These are phyloP conservation scores for Ennomos erosarius DNA, from an alignment of 2,888 invertebrate species.

Conservation along the genomic window DNA sequence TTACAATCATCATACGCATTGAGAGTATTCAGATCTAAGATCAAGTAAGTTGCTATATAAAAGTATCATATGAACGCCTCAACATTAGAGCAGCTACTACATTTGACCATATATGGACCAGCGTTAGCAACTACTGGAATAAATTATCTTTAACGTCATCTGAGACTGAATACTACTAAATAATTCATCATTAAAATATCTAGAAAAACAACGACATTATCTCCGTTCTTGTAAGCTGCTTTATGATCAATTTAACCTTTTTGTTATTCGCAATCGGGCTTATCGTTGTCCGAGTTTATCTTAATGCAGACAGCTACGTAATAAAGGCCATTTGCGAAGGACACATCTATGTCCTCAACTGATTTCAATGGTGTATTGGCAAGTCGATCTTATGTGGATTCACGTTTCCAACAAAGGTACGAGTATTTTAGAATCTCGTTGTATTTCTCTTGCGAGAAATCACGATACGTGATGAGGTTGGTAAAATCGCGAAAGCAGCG, in stretches of 20 bases:
- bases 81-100: slow-evolving; percentile 60
- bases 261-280: slow-evolving; percentile 28
- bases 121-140: slow-evolving; percentile 59
- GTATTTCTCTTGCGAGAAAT: slow-evolving; percentile 61
- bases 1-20: slow-evolving; percentile 47
- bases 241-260: slow-evolving; percentile 30
- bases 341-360: slow-evolving; percentile 8
- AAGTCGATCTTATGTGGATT: slow-evolving; percentile 40
- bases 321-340: slow-evolving; percentile 21
- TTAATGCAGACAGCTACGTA: slow-evolving; percentile 12
- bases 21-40: slow-evolving; percentile 50
- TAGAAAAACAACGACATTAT: slow-evolving; percentile 47
- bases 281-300: slow-evolving; percentile 27
- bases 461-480: slow-evolving; percentile 63
- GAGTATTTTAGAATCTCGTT: slow-evolving; percentile 60
- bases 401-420: slow-evolving; percentile 57
- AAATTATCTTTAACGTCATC: slow-evolving; percentile 59
- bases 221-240: slow-evolving; percentile 22
- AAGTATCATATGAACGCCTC: slow-evolving; percentile 57
- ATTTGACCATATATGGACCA: slow-evolving; percentile 60
- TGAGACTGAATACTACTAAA: slow-evolving; percentile 55
- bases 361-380: slow-evolving; percentile 27
- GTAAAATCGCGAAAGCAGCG: slow-evolving; percentile 55
- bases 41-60: slow-evolving; percentile 51
- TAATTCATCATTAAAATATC: slow-evolving; percentile 65